These are phyloP conservation scores for Brachionus angularis DNA, from an alignment of 1,140 invertebrate genomes.

Conservation along the genomic window DNA sequence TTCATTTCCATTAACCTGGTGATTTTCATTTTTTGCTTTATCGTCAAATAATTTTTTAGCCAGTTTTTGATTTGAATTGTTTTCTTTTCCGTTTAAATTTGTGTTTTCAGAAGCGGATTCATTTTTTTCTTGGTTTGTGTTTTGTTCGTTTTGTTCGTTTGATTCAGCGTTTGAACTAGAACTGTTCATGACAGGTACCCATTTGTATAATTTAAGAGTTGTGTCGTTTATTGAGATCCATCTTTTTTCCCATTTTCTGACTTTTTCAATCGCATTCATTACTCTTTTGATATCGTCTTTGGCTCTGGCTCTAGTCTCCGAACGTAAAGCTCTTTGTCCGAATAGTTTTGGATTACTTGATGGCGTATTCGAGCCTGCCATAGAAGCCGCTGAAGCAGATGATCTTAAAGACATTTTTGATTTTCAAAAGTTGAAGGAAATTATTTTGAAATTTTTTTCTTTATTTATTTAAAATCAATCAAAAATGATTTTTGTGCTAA, in stretches of 20 bases:
- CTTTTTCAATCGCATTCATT: constrained; percentile 96
- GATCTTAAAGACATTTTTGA: constrained; percentile 24
- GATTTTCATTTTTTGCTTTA: not conserved
- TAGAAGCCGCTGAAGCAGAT: constrained; percentile 17
- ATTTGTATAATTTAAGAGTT: constrained; percentile 96
- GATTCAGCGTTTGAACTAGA: not conserved
- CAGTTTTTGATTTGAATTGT: constrained; percentile 1
- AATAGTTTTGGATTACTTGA: constrained; percentile 9
- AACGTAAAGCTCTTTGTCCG: constrained; percentile 71
- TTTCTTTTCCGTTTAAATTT: not conserved
- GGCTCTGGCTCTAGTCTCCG: constrained; percentile 89
- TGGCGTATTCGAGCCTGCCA: constrained; percentile 15
- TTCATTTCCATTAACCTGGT: no score
- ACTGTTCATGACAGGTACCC: constrained; percentile 70
- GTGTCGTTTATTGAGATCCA: constrained; percentile 97
- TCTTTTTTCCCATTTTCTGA: constrained; percentile 97
- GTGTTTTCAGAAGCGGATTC: not conserved
- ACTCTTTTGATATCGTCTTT: constrained; percentile 98
- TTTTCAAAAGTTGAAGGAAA: no score
- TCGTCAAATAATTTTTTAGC: constrained; percentile 13
- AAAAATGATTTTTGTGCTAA: no score
- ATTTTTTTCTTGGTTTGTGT: not conserved
- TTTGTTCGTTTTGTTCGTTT: not conserved
- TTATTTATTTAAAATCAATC: not conserved
- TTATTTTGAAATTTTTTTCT: not conserved